A percentile compares a stretch with the other conserved stretches of the same genome.
Evolutionary conservation across 1,140 invertebrate species (phyloP).

Genomic region (Monomorium pharaonis): DNA sequence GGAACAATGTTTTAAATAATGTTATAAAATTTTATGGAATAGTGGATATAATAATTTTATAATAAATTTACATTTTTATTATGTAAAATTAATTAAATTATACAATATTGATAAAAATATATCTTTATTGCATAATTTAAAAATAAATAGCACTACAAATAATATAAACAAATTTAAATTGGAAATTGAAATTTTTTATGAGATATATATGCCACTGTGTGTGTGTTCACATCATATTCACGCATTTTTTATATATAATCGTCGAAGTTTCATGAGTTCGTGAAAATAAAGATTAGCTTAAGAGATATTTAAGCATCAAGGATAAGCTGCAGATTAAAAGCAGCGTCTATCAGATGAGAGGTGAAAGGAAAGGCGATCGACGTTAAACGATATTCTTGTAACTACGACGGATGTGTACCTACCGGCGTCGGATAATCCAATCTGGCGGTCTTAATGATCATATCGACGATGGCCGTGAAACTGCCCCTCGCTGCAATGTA

Average conservation of each 20-base stretch:
- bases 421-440: conserved; percentile 84
- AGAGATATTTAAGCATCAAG: neutral
- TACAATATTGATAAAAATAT: too few relatives aligned
- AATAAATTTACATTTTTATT: neutral
- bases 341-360: neutral
- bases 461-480: conserved; percentile 93
- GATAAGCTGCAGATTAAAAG: neutral
- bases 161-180: neutral
- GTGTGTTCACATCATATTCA: neutral
- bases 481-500: conserved; percentile 92
- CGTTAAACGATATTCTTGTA: neutral
- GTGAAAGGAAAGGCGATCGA: neutral
- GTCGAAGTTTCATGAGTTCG: neutral
- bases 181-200: neutral
- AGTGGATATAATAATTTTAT: neutral
- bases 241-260: neutral
- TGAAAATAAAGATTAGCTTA: neutral
- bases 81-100: too few relatives aligned
- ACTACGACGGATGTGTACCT: conserved; percentile 7
- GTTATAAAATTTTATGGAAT: neutral
- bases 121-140: neutral
- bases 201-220: neutral
- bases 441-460: conserved; percentile 92
- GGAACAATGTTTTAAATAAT: neutral
- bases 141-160: neutral